These are phyloP conservation scores for Calameuta idolon DNA, from an alignment of 2,888 invertebrate species.

Conservation along the genomic window DNA sequence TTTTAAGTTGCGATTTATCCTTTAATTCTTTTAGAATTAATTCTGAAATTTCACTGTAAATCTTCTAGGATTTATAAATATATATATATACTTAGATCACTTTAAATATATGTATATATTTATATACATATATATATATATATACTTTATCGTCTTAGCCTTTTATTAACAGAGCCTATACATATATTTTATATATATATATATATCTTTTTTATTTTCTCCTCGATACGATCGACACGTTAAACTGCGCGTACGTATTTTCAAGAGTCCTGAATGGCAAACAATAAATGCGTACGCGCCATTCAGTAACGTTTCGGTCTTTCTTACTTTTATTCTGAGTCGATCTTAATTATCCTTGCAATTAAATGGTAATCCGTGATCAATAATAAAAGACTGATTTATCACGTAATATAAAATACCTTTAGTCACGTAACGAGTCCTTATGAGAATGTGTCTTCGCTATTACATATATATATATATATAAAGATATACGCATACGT, in stretches of 20 bases:
- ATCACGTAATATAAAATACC: constrained; percentile 38
- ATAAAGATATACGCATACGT: no score
- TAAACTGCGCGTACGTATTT: background rate
- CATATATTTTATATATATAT: constrained; percentile 22
- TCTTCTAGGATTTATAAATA: constrained; percentile 31
- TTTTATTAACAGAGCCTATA: constrained; percentile 58
- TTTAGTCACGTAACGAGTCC: constrained; percentile 3
- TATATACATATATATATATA: constrained; percentile 25
- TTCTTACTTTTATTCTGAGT: constrained; percentile 15
- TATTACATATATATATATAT: no score
- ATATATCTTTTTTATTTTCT: background rate
- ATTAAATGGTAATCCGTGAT: constrained; percentile 36
- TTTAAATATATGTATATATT: constrained; percentile 34
- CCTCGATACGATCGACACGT: background rate
- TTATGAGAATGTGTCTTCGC: no score
- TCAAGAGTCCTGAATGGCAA: no score
- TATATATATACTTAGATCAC: no score
- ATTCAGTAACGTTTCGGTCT: constrained; percentile 15
- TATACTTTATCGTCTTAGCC: constrained; percentile 37
- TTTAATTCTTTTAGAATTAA: constrained; percentile 57
- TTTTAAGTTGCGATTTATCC: constrained; percentile 57
- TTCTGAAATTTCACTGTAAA: constrained; percentile 56
- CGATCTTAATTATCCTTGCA: constrained; percentile 34
- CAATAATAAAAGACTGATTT: constrained; percentile 26
- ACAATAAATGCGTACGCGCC: background rate